Conservation (phyloP, 2,888 invertebrate genomes). For the Apotomis betuletana region DNA sequence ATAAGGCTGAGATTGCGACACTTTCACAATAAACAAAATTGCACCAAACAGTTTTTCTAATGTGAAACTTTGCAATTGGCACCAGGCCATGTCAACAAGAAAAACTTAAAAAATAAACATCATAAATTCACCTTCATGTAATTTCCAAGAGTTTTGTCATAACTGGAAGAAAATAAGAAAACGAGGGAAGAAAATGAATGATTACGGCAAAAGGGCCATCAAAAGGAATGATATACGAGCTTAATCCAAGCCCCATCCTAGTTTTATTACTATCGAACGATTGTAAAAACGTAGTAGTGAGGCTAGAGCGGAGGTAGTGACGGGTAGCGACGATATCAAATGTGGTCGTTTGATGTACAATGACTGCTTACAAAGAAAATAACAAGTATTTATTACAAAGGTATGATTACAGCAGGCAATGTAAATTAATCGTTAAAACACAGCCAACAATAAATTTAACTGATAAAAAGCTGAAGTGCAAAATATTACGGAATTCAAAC, state of each 20-base stretch:
- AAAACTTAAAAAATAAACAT: constrained; percentile 17
- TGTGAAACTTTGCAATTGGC: too few species aligned
- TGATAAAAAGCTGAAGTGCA: too few species aligned
- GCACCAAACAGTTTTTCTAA: too few species aligned
- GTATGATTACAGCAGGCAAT: too few species aligned
- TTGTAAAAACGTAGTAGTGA: constrained; percentile 83
- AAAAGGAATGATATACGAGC: constrained; percentile 83
- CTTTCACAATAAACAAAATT: too few species aligned
- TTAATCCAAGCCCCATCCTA: constrained; percentile 80
- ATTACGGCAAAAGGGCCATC: constrained; percentile 83
- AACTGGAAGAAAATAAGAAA: constrained; percentile 77
- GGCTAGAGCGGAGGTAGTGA: constrained; percentile 53
- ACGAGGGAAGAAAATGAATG: constrained; percentile 83
- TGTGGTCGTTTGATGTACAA: constrained; percentile 14
- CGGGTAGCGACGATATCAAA: constrained; percentile 48
- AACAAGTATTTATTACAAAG: not conserved
- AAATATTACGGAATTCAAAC: too few species aligned
- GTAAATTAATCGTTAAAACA: too few species aligned
- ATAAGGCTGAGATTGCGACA: too few species aligned
- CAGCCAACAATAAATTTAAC: too few species aligned
- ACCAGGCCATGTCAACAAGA: not conserved
- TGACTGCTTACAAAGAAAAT: not conserved
- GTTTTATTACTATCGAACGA: constrained; percentile 81
- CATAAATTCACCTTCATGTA: constrained; percentile 30
- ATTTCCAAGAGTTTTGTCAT: constrained; percentile 33